Evolutionary conservation across 2,888 invertebrate species (phyloP), one percentile per base, ranked within the genome.

Genomic region (Spodoptera picta): DNA sequence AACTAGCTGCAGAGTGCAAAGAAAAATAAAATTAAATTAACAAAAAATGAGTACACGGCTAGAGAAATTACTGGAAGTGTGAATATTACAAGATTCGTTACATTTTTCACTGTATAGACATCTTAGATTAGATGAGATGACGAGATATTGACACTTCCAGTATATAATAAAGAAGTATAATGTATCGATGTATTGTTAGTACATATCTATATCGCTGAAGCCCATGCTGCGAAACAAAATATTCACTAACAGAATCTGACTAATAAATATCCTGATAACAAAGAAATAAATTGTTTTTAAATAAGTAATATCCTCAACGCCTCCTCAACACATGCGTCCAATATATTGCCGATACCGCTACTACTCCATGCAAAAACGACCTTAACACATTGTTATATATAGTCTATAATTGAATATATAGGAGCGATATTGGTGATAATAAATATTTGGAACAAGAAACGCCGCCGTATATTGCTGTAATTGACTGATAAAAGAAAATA

Each of bases 171-270:
- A 64, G 58, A 68, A 49, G 54, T 57, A 68, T 63, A 65, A 69
- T 70, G 72, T 73, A 67, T 63, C 24, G 42, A 69, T 73, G 71
- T 67, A 48, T 66, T 78, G 83, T 85, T 86, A 84, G 84, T 85
- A 70, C 63, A 74, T 66, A 63, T 71, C 46, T 74, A 44, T 77
- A 75, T 83, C 75, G 85, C 83, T 61, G 49, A 87, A 89, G 90
- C 87, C 82, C 90, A 90, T 90, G 90, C 90, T 86, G 89, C 89
- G 77, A 77, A 71, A 69, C 50, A 58, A 73, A 81, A 79, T 81
- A 80, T 75, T 66, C 45, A 58, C 69, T 79, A 69, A 63, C 12
- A 65, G 31, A 72, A 60, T 68, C 23, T 60, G 47, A 52, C 54
- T 51, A 70, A 65, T 36, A 65, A 65, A 23, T 12, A 57, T 56